Evolutionary conservation across 2,113 vertebrate genomes (phyloP), one percentile per base, ranked within the genome.

Genomic region (Malurus alboscapulatus): DNA sequence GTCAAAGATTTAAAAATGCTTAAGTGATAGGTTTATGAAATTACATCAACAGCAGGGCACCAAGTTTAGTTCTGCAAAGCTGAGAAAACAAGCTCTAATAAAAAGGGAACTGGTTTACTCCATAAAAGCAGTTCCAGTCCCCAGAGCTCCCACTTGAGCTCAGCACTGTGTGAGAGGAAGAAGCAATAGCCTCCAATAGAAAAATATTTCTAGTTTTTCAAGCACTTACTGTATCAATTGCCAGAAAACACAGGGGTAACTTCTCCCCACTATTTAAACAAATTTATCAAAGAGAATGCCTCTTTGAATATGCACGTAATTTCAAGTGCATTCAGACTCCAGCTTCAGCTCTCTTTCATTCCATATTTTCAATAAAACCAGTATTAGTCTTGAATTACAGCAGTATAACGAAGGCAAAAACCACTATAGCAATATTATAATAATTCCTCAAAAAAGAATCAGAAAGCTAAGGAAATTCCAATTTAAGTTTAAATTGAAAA

Each of bases 1-100:
- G 83, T 93, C 96, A 94, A 91, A 96, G 53, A 89, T 88, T 80
- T 79, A 7, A 54, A 94, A 90, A 74, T 48, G 68, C 45, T 44
- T 84, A 96, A 93, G 87, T 78, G 73, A 87, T 71, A 93, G 22
- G 89, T 94, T 96, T 89, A 36, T 91, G 78, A 96, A 96, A 78
- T 26, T 1, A 42, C 62, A 87, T 83, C 95, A 96, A 83, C 84
- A 94, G 27, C 77, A 97, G n/a, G 8, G 73, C 48, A 95, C 36
- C 54, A 84, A 87, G 54, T 13, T 65, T 81, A 76, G 36, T 71
- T 94, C 58, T 68, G 74, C 58, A 93, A 94, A 92, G 92, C 47
- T 63, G 40, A 73, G 59, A 84, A 89, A 79, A 83, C 27, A 82
- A 79, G 24, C 21, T 47, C 26, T 79, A 76, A 77, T 50, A 76